Base-by-base conservation (phyloP, 2,888 invertebrate genomes). In the Pogonocherus hispidulus region DNA sequence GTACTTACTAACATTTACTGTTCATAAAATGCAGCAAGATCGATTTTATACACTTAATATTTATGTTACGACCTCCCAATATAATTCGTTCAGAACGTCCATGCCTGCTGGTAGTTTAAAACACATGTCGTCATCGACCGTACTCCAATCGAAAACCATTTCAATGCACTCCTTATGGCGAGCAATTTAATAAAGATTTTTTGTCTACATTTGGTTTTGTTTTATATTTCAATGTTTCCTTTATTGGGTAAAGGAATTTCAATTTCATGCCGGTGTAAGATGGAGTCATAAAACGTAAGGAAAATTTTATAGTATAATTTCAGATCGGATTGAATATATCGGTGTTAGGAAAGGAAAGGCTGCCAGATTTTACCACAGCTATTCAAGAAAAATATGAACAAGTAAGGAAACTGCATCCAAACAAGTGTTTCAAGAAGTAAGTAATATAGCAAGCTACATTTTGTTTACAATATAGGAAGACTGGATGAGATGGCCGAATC, bases 121-220 rank as follows among this genome's bases (percentile, higher is more conserved):
- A 56, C 56, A 56, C 23, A 56, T 41, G 56, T 14, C 55, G 32
- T 20, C 55, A 55, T 44, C 56, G 35, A 41, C 41, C 56, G 23
- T 56, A 20, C 22, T 14, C 41, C 56, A 56, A 56, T 56, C 41
- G 56, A 44, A 56, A 51, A 51, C 56, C 37, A 41, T 56, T 56
- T 20, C 56, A 8, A 56, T 56, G 56, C 35, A 44, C 37, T 56
- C 56, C 56, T 56, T 37, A 56, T 44, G 56, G 41, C 41, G 23
- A 22, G 41, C 41, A 23, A 37, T 56, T 56, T 56, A 56, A 56
- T 56, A 56, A 56, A 56, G 56, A 56, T 56, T 51, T 51, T 56
- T 56, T 56, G 41, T 19, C 23, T 56, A 35, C 11, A 16, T 41
- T 56, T 56, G 56, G 49, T 51, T 51, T 51, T 51, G 23, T 51